Evolutionary conservation across 2,113 vertebrate species (phyloP), one percentile per base, ranked within the genome.

Genomic region (Trogon surrucura): DNA sequence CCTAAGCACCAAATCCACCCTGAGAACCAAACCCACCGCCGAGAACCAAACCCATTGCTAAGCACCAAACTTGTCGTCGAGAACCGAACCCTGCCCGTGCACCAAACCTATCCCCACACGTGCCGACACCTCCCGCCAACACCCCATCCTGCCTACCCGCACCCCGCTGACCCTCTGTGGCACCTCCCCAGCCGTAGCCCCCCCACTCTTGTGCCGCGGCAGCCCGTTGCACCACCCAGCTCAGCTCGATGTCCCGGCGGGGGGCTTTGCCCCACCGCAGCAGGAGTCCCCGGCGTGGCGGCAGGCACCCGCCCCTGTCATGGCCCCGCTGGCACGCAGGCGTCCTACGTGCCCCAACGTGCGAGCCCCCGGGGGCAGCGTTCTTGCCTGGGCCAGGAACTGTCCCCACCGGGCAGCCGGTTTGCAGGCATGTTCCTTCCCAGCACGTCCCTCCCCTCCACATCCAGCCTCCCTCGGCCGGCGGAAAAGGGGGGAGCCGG

Each of bases 331-430:
- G 92, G 92, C 92, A 78, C 25, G 62, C 36, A 44, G 32, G 58
- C 65, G 10, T 16, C 93, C 91, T 23, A 11, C 96, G 58, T 93
- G 91, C 89, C 72, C 91, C 77, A 10, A 92, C 96, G 95, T 95
- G 93, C 69, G 94, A 95, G 79, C 89, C 95, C 94, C 83, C 29
- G 41, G 93, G 93, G 96, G 93, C 93, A 45, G 74, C 91, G 91
- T 95, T 95, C 96, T 85, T 96, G 94, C 93, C 94, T 4, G 93
- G 88, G 94, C 91, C 85, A 47, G 83, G 56, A 93, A 91, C 74
- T 95, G 94, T 94, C 89, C 96, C 96, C 96, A 93, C n/a, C n/a
- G n/a, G n/a, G n/a, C n/a, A n/a, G n/a, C n/a, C n/a, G n/a, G n/a
- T 86, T 48, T 13, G 79, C 85, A 62, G 91, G 65, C 90, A 36